Conservation (phyloP, 2,888 invertebrate genomes). For the Laspeyria flexula region DNA sequence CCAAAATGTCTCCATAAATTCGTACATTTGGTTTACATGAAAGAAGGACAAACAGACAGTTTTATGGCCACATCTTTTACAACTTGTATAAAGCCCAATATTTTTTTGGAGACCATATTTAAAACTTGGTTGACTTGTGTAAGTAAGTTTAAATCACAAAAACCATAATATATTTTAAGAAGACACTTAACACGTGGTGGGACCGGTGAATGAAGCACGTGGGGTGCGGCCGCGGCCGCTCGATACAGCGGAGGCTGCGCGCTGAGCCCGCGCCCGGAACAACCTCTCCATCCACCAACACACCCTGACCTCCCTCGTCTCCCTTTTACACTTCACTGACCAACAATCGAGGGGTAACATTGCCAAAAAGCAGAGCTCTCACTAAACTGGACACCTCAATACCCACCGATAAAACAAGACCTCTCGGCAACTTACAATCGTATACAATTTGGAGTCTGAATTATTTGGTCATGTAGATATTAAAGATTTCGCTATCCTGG, state of each 20-base stretch:
- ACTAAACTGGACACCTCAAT: constrained; percentile 47
- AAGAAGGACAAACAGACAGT: too few relatives aligned
- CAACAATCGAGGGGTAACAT: constrained; percentile 38
- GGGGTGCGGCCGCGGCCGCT: constrained; percentile 72
- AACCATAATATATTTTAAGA: constrained; percentile 1
- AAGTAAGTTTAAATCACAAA: too few relatives aligned
- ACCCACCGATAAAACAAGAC: constrained; percentile 59
- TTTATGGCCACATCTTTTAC: too few relatives aligned
- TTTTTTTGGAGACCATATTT: too few relatives aligned
- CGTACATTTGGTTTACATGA: too few relatives aligned
- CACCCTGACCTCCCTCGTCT: constrained; percentile 56
- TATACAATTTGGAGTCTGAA: constrained; percentile 55
- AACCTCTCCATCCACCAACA: constrained; percentile 50
- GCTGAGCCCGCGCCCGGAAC: constrained; percentile 66
- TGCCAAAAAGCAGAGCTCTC: constrained; percentile 57
- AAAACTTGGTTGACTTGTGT: too few relatives aligned
- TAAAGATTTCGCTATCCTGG: constrained; percentile 59
- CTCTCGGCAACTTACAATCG: constrained; percentile 53
- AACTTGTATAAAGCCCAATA: too few relatives aligned
- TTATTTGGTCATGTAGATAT: constrained; percentile 57
- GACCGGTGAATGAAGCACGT: constrained; percentile 74
- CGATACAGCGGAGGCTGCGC: constrained; percentile 78
- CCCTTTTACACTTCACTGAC: constrained; percentile 46
- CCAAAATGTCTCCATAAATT: too few relatives aligned
- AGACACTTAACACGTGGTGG: constrained; percentile 56